These are phyloP conservation scores for Puffinus mauretanicus DNA, from an alignment of 2,113 vertebrate genomes.

Conservation along the genomic window DNA sequence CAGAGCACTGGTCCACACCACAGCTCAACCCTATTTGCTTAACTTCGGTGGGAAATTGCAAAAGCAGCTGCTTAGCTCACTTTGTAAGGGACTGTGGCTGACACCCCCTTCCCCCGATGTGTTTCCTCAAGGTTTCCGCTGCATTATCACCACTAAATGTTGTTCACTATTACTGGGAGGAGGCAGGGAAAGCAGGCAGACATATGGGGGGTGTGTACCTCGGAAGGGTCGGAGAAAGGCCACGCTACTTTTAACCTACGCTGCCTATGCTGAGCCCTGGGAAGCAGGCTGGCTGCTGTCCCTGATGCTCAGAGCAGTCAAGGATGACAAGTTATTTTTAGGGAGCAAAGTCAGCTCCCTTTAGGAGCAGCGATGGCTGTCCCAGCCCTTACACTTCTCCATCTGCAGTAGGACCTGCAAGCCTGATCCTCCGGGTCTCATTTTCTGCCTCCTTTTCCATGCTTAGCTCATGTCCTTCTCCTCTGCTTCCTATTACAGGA, in stretches of 20 bases:
- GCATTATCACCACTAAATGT: background rate
- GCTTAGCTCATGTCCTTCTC: background rate
- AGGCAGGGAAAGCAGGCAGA: background rate
- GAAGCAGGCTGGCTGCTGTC: background rate
- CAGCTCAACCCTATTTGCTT: background rate
- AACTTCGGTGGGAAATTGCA: background rate
- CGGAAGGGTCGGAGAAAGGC: fast-evolving
- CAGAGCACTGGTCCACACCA: background rate
- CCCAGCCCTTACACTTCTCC: background rate
- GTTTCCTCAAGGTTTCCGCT: background rate
- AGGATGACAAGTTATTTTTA: background rate
- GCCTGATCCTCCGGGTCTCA: background rate
- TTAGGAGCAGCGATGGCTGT: background rate
- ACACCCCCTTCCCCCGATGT: too few relatives aligned
- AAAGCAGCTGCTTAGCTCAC: background rate
- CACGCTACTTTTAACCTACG: fast-evolving
- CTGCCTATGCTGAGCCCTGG: background rate
- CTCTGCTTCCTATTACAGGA: background rate
- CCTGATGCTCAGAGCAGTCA: background rate
- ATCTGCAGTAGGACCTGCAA: background rate
- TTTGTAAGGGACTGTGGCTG: background rate
- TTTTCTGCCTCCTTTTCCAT: background rate
- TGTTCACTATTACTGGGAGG: background rate
- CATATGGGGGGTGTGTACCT: background rate
- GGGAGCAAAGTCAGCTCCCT: background rate